Percentiles rank a stretch among this genome's conserved stretches.
These are phyloP conservation scores for Ondatra zibethicus DNA, from an alignment of 2,113 vertebrate species.

Conservation along the genomic window DNA sequence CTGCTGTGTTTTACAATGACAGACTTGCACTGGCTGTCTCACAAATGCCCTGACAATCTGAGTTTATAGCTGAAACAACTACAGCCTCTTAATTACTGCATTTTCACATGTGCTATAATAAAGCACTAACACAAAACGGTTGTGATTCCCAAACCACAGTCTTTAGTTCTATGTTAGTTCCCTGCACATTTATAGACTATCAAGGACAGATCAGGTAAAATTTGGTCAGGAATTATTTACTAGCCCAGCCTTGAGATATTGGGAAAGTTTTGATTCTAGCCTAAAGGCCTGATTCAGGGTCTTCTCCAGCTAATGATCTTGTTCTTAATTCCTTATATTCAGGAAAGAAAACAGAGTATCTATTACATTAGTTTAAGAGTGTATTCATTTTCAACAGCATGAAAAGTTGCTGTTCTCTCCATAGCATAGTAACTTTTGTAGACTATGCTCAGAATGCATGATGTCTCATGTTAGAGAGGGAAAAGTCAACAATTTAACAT, in stretches of 20 bases:
- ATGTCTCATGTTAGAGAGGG: conserved; percentile 63
- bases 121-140: conserved; percentile 39
- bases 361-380: conserved; percentile 26
- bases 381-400: conserved; percentile 47
- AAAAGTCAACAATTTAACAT: conserved; percentile 78
- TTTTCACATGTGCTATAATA: background rate
- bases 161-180: conserved; percentile 54
- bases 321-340: conserved; percentile 61
- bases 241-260: background rate
- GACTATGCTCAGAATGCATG: conserved; percentile 60
- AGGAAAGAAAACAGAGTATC: conserved; percentile 57
- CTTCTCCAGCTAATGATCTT: conserved; percentile 47
- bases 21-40: conserved; percentile 47
- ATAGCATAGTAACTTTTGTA: conserved; percentile 61
- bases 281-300: background rate
- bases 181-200: conserved; percentile 31
- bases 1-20: conserved; percentile 47
- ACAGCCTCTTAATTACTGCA: conserved; percentile 55
- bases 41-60: conserved; percentile 9
- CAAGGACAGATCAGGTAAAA: conserved; percentile 37
- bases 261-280: conserved; percentile 29
- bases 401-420: conserved; percentile 56
- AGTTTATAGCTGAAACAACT: conserved; percentile 53
- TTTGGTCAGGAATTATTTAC: background rate
- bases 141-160: conserved; percentile 51